phyloP scores from a whole-genome alignment of 2,113 vertebrate species.

The Trachemys scripta region DNA sequence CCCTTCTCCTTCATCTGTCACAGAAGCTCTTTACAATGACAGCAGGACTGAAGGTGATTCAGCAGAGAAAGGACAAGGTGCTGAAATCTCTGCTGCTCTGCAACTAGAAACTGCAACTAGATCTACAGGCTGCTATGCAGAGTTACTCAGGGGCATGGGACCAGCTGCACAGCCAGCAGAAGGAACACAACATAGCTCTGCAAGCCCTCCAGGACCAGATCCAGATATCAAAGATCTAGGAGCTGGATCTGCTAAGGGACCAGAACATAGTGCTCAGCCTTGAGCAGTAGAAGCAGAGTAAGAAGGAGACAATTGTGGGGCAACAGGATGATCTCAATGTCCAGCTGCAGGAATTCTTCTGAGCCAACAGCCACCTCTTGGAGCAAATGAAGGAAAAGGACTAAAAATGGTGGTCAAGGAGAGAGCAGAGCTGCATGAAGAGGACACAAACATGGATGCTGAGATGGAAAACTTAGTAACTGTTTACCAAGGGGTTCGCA shows the following conservation, averaged over 20 bases:
- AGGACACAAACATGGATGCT: neutral
- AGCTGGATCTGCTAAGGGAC: neutral
- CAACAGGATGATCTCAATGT: neutral
- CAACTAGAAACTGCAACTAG: neutral
- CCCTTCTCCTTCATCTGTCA: no score
- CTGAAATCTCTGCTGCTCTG: neutral
- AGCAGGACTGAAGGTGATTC: neutral
- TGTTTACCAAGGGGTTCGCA: neutral
- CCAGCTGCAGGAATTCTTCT: neutral
- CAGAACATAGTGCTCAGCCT: neutral
- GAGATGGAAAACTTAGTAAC: neutral
- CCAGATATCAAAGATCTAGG: neutral
- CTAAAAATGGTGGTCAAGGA: neutral
- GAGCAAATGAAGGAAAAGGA: neutral
- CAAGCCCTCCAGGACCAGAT: neutral
- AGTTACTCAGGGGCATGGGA: neutral
- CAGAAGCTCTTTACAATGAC: neutral
- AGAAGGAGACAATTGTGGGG: neutral
- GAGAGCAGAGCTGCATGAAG: neutral
- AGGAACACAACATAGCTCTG: neutral
- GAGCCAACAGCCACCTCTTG: neutral
- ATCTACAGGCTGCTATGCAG: neutral
- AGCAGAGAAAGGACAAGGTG: neutral
- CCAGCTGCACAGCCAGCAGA: neutral
- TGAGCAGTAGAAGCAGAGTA: neutral